Conservation (phyloP, 2,113 vertebrate genomes). For the Urocynchramus pylzowi region DNA sequence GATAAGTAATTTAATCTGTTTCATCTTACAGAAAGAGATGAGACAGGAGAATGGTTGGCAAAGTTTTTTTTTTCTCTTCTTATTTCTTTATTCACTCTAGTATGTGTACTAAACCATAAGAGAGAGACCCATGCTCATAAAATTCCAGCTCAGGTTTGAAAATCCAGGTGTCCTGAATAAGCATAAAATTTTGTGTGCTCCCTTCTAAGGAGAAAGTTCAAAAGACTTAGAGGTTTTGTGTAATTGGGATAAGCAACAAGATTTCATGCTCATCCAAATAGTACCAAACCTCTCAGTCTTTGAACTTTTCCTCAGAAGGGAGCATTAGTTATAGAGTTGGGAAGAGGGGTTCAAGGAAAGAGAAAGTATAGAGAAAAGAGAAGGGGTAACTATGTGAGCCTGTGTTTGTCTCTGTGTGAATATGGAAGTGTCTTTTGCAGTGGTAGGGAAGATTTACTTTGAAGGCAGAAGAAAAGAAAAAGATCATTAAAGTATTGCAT, state of each 20-base stretch:
- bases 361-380: neutral
- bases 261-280: slow-evolving; percentile 40
- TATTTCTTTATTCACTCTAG: neutral
- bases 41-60: neutral
- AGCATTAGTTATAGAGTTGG: neutral
- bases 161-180: slow-evolving; percentile 24
- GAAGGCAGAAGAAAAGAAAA: neutral
- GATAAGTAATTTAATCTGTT: neutral
- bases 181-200: slow-evolving; percentile 13
- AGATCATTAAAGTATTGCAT: neutral
- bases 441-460: neutral
- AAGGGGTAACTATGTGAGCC: neutral
- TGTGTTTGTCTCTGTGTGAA: neutral
- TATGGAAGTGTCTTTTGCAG: neutral
- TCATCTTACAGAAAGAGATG: neutral
- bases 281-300: slow-evolving; percentile 12
- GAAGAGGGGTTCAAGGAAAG: neutral
- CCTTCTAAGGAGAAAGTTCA: slow-evolving; percentile 43
- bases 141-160: slow-evolving; percentile 34
- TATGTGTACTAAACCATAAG: neutral
- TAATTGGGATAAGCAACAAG: slow-evolving; percentile 38
- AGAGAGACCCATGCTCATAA: neutral
- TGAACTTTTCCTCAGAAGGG: slow-evolving; percentile 12
- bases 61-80: neutral
- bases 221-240: slow-evolving; percentile 7